Evolutionary conservation across 2,113 vertebrate species (phyloP).

Genomic region (Numenius arquata): DNA sequence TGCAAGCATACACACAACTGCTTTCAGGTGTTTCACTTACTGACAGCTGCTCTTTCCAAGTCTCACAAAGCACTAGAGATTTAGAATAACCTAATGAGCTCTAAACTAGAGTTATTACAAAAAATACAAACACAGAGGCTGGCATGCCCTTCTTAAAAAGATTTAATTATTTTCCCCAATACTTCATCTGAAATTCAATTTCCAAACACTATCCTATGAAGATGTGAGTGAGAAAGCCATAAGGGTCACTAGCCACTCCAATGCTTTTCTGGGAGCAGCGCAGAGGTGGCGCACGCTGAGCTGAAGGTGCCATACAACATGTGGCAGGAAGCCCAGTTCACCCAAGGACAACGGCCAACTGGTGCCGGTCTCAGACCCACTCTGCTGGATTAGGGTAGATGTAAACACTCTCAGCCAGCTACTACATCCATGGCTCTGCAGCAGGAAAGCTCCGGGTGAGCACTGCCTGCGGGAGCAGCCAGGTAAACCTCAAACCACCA

Average conservation of each 20-base stretch:
- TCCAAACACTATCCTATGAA: not conserved
- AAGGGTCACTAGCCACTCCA: not conserved
- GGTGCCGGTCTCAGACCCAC: not conserved
- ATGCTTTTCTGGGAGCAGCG: not conserved
- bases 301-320: not conserved
- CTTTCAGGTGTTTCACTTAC: not conserved
- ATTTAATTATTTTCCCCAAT: not conserved
- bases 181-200: not conserved
- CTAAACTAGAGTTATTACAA: not conserved
- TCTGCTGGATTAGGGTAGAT: not conserved
- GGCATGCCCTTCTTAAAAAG: not conserved
- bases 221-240: not conserved
- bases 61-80: not conserved
- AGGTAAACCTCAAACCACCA: not conserved
- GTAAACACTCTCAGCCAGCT: not conserved
- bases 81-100: not conserved
- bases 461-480: not conserved
- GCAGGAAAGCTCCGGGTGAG: not conserved
- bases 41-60: not conserved
- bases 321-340: not conserved
- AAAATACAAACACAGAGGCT: not conserved
- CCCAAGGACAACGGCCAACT: not conserved
- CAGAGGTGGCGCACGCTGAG: fast-evolving
- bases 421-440: not conserved
- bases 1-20: not conserved